Base-by-base conservation (phyloP, 2,797 vertebrate genomes). In the Diplodus puntazzo region DNA sequence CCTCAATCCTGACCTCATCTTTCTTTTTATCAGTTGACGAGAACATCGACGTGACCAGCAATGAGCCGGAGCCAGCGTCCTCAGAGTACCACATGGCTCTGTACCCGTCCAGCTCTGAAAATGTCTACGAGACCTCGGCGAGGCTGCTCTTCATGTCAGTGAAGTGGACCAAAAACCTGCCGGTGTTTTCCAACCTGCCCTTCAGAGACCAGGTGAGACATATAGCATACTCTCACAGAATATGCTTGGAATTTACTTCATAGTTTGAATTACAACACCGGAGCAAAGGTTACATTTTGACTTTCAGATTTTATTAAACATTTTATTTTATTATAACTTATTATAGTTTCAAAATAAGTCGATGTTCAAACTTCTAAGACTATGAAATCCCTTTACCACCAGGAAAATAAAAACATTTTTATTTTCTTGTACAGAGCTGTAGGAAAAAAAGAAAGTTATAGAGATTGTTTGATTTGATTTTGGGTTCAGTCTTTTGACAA, bases 111-210 rank as follows among this genome's bases (percentile, higher is more conserved):
- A 93, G 95, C 69, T 95, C 96, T 0, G 98, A 99, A 59, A 97
- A 95, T 0, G 90, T 98, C 66, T 98, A 99, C 0, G 98, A 99
- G 93, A 98, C 97, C 0, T 98, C 98, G 0, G 98, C 98, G 0
- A 95, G 98, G 17, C 95, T 99, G 58, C 98, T 99, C 86, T 99
- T 99, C 92, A 98, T 98, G 97, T 98, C 98, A 0, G 97, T 99
- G 75, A 99, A 98, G 81, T 99, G 98, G 98, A 97, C 98, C 63
- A 99, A 99, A 88, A 99, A 98, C 92, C 94, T 99, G 82, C 98
- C 98, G 0, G 96, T 98, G 73, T 99, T 99, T 82, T 98, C 98
- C 87, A 97, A 96, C 89, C 95, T 99, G 86, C 98, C 98, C 70
- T 99, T 99, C 94, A 95, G 98, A 0, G 98, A 99, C 86, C 98